Evolutionary conservation across 2,888 invertebrate genomes (phyloP).

Genomic region (Acanthoscelides obtectus): DNA sequence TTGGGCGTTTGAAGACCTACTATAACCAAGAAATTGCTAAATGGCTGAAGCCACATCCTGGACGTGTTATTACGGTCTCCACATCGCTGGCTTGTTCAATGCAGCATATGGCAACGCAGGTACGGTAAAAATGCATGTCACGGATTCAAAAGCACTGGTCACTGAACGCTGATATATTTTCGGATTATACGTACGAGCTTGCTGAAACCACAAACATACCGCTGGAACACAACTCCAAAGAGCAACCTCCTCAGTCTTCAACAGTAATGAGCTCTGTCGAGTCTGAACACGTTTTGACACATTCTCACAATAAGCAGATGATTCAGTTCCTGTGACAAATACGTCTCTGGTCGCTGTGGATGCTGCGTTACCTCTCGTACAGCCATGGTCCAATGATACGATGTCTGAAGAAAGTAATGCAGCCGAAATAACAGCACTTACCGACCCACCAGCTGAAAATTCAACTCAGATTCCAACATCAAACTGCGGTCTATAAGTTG

Average conservation of each 20-base stretch:
- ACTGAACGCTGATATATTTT: background rate
- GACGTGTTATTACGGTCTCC: background rate
- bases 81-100: background rate
- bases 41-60: background rate
- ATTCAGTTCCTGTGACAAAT: too few species aligned
- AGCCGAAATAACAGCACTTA: background rate
- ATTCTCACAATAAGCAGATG: too few species aligned
- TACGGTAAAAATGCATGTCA: conserved; percentile 1
- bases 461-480: conserved; percentile 1
- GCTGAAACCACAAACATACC: too few species aligned
- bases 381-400: background rate
- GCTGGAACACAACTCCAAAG: background rate
- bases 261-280: too few species aligned
- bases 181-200: background rate
- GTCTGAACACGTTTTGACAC: too few species aligned
- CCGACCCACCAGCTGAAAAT: background rate
- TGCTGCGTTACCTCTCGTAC: too few species aligned
- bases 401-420: background rate
- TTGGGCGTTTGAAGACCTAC: background rate
- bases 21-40: background rate
- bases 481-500: too few species aligned
- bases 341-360: too few species aligned
- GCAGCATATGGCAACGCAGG: background rate
- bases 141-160: background rate
- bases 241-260: too few species aligned